Evolutionary conservation across 2,888 invertebrate species (phyloP).

Genomic region (Eupithecia abbreviata): DNA sequence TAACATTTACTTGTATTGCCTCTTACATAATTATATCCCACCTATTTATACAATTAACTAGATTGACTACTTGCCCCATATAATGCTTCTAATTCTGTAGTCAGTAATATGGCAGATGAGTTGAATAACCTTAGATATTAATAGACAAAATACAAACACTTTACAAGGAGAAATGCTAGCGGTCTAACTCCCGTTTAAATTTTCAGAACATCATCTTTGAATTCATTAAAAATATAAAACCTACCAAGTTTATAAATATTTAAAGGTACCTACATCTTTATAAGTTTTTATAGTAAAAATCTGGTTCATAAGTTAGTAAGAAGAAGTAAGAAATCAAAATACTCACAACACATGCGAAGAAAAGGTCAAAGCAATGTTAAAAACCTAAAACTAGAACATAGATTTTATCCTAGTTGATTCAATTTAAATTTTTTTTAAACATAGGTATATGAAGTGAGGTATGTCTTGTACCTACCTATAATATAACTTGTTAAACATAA

Average conservation of each 20-base stretch:
- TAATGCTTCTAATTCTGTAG: slow-evolving; percentile 10
- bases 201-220: neutral
- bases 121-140: slow-evolving; percentile 79
- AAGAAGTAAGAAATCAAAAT: too few relatives aligned
- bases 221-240: neutral
- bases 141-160: slow-evolving; percentile 68
- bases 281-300: neutral
- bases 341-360: too few relatives aligned
- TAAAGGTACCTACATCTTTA: too few relatives aligned
- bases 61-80: slow-evolving; percentile 17
- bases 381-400: too few relatives aligned
- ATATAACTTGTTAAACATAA: too few relatives aligned
- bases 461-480: too few relatives aligned
- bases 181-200: neutral
- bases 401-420: too few relatives aligned
- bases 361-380: neutral
- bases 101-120: slow-evolving; percentile 51
- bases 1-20: neutral
- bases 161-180: slow-evolving; percentile 59
- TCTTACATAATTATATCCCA: neutral
- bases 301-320: neutral
- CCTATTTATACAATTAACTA: neutral
- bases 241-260: neutral
- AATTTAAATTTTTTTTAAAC: too few relatives aligned
- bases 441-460: too few relatives aligned